Base-by-base conservation (phyloP, 2,888 invertebrate genomes). In the Oxystoma pomonae region DNA sequence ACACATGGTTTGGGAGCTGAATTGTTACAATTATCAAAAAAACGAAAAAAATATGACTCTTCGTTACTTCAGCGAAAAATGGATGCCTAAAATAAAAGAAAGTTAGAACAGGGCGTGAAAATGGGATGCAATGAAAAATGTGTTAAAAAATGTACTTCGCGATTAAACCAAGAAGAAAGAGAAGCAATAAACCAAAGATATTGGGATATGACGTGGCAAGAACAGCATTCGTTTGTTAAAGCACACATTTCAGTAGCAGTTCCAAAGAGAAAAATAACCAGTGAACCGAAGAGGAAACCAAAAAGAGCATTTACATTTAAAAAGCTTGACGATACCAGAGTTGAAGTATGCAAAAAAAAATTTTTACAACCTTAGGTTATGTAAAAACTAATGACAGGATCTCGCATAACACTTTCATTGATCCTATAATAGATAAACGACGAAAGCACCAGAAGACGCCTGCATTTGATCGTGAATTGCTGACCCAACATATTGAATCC, bases 371-470 rank as follows among this genome's bases (percentile, higher is more conserved):
- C 55, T 53, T 53, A 53, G 55, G 55, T 53, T 53, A 53, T n/a
- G 55, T 53, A 16, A 53, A 53, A 53, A 53, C 55, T 7, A 53
- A 53, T 53, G 55, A 53, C 55, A 53, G 55, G 16, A 53, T 53
- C 16, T 53, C 16, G 16, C 55, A 53, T 53, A 53, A 53, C 55
- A 53, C 3, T 53, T 53, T 53, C 55, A 53, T n/a, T 7, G 3
- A 53, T 53, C 55, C 55, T n/a, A 53, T 17, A 53, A 53, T 53
- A 9, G 55, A 53, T 53, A 53, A 53, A 53, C 55, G 55, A 53
- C 7, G 55, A 53, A 53, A 53, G 55, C 55, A 53, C 55, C 55
- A 53, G 55, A 53, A 53, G 16, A 53, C 55, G 55, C 55, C 55
- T 53, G 55, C 55, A 53, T 53, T 53, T 53, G 55, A 53, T 53